Evolutionary conservation across 2,888 invertebrate genomes (phyloP), one percentile per base, ranked within the genome.

Genomic region (Micoletzkya japonica): DNA sequence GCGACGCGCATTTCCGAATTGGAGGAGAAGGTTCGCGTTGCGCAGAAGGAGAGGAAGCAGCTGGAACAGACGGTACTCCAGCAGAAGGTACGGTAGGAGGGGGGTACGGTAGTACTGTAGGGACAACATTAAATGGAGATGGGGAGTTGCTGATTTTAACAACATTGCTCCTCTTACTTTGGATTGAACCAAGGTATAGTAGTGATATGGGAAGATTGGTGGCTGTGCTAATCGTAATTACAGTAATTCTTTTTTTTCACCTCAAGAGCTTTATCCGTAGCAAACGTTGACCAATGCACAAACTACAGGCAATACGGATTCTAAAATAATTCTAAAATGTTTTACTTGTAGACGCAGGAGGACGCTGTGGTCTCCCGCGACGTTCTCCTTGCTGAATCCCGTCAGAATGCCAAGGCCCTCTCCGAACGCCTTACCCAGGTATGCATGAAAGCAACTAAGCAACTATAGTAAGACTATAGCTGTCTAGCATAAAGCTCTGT

Each of bases 361-460:
- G 64, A 64, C 36, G 34, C 50, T 0, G 34, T 26, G 14, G 36
- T 64, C 34, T 50, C 52, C 4, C 64, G 39, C 34, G 64, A 64
- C 36, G 64, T 64, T 34, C 64, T 64, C 26, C 64, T 64, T 4
- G 64, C 64, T 20, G 64, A 64, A 36, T 50, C 64, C 26, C 10
- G 64, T 4, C 64, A 64, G 64, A 64, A 64, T 36, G 52, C 54
- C n/a, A 64, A 64, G 64, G 64, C 64, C 52, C 34, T 64, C 36
- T 32, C 52, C 6, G 28, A 64, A 52, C 14, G 64, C 34, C 52
- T 64, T 14, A 64, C 50, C 17, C 52, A 52, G 50, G 64, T 64
- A 36, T 24, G 39, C 36, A 14, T 26, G 59, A n/a, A 4, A 4
- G 34, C n/a, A n/a, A n/a, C n/a, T n/a, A n/a, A n/a, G n/a, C n/a